Percentiles rank a stretch among this genome's conserved stretches.
Evolutionary conservation across 1,140 invertebrate species (phyloP).

Genomic region (Trinorchestia longiramus): DNA sequence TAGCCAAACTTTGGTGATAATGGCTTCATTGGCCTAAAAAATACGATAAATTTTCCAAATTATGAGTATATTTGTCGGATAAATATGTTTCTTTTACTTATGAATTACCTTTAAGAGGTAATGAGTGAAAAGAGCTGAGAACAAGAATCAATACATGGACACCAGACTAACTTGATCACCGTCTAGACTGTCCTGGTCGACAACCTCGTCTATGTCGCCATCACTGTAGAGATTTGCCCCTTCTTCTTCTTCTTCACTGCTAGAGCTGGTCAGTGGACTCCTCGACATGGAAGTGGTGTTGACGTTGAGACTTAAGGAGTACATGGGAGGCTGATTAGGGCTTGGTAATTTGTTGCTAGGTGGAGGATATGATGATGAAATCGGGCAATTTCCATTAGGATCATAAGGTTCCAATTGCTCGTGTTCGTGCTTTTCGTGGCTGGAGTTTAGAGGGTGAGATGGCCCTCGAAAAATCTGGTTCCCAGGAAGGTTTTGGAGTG

Average conservation of each 20-base stretch:
- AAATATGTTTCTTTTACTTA: too few species aligned
- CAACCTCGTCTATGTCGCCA: slow-evolving; percentile 23
- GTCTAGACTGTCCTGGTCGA: slow-evolving; percentile 29
- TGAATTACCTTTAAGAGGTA: too few species aligned
- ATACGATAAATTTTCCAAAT: too few species aligned
- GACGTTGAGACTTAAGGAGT: background rate
- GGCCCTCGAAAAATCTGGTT: background rate
- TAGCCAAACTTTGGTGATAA: too few species aligned
- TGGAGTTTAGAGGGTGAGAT: background rate
- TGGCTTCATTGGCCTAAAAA: too few species aligned
- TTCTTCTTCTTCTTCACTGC: slow-evolving; percentile 12
- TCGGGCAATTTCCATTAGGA: background rate
- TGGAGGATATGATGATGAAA: background rate
- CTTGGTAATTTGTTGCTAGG: background rate
- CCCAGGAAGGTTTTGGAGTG: background rate
- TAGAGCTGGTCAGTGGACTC: background rate
- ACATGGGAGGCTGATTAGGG: background rate
- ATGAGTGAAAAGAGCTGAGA: too few species aligned
- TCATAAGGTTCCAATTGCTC: background rate
- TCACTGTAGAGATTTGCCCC: slow-evolving; percentile 40
- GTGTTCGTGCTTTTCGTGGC: background rate
- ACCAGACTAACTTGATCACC: slow-evolving; percentile 24
- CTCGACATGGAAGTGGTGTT: background rate
- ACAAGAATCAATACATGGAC: background rate
- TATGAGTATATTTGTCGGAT: too few species aligned